These are phyloP conservation scores for Dryococelus australis DNA, from an alignment of 2,888 invertebrate species.

Conservation along the genomic window DNA sequence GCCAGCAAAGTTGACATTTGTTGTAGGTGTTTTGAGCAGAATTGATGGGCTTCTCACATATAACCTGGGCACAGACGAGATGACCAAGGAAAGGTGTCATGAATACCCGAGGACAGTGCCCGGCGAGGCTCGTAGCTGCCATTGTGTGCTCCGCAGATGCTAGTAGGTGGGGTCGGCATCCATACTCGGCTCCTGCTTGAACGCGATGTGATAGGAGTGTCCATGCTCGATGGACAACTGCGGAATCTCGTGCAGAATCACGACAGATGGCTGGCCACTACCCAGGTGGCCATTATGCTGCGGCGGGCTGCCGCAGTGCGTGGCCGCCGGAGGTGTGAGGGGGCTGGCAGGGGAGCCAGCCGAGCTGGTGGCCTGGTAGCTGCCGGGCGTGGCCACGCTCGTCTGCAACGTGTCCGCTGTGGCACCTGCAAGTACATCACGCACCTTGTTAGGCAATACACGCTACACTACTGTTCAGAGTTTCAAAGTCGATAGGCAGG, in stretches of 20 bases:
- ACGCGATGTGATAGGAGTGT: conserved; percentile 57
- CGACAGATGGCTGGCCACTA: conserved; percentile 50
- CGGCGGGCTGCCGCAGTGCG: conserved; percentile 56
- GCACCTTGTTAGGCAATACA: not conserved
- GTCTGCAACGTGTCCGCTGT: conserved; percentile 58
- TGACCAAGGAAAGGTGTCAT: not conserved
- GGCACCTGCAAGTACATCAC: conserved; percentile 56
- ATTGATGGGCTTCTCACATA: too few species aligned
- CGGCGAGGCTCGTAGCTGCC: not conserved
- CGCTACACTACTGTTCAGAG: not conserved
- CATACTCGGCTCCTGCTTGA: conserved; percentile 65
- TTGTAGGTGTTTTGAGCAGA: too few species aligned
- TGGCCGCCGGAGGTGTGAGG: conserved; percentile 58
- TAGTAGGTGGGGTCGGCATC: conserved; percentile 58
- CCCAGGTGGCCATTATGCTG: conserved; percentile 56
- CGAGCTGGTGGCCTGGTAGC: conserved; percentile 61
- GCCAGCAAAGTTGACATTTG: too few species aligned
- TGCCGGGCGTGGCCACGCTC: conserved; percentile 56
- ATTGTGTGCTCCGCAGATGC: not conserved
- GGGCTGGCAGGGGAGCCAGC: conserved; percentile 66
- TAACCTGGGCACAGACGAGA: too few species aligned
- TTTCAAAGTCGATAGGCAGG: too few species aligned
- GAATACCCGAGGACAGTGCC: not conserved
- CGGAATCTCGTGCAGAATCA: conserved; percentile 54
- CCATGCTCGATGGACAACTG: conserved; percentile 49